phyloP scores from a whole-genome alignment of 92 coral and sea anemone genomes.

The Anthopleura xanthogrammica region DNA sequence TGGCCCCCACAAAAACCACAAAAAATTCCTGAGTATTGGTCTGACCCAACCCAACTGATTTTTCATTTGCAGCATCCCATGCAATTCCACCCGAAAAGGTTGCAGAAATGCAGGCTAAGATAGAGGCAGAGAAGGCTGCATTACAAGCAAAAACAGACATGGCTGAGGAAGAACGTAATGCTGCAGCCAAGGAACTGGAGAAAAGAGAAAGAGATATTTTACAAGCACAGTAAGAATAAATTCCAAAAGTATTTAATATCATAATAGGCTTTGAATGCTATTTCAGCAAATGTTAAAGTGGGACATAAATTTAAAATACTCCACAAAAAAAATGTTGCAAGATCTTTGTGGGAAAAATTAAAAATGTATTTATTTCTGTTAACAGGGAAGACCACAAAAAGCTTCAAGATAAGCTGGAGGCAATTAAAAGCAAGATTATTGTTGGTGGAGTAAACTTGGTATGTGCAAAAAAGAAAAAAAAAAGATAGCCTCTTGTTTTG shows the following conservation, averaged over 20 bases:
- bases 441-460: constrained; percentile 99
- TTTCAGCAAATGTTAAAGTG: background rate
- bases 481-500: too few species aligned
- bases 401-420: constrained; percentile 91
- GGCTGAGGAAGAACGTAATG: constrained; percentile 92
- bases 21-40: too few species aligned
- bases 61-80: constrained; percentile 39
- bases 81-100: constrained; percentile 95
- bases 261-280: background rate
- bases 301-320: background rate
- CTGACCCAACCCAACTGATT: background rate
- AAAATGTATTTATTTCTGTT: background rate
- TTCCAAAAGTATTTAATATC: background rate
- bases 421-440: constrained; percentile 96
- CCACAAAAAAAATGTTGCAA: too few species aligned
- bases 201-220: constrained; percentile 84
- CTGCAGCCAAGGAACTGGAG: constrained; percentile 86
- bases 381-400: constrained; percentile 81
- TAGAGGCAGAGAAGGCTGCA: constrained; percentile 80
- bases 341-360: too few species aligned
- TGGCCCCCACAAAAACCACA: too few species aligned
- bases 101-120: constrained; percentile 90
- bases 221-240: constrained; percentile 75
- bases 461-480: constrained; percentile 7
- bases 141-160: constrained; percentile 87